Base-by-base conservation (phyloP, 1,140 invertebrate species). In the Diabrotica virgifera region DNA sequence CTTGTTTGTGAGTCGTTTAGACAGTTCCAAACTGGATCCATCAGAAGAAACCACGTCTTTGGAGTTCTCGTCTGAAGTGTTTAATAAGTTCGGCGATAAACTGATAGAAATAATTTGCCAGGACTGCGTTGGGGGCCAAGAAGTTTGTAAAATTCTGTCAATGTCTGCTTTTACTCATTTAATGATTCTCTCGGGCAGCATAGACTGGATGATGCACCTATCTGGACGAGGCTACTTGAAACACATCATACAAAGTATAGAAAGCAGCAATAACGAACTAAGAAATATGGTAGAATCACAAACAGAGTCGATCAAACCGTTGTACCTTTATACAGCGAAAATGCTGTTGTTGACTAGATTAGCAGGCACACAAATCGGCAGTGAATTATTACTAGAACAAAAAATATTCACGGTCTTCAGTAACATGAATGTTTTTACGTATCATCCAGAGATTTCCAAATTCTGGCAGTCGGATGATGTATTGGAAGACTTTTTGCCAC, bases 301-400 rank as follows among this genome's bases (percentile, higher is more conserved):
- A 37, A 87, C 89, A 0, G 85, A 88, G 50, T 86, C 88, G 9
- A 80, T 96, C 35, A 85, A 89, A 63, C 86, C 88, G 1, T 79
- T 96, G 0, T 96, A 94, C 81, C 85, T 96, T 0, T 96, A 93
- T 80, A 91, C 95, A 77, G 90, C 92, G 0, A 93, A 93, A 79
- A 90, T 96, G 87, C 85, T 92, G 57, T 83, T 95, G 61, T 83
- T 96, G 11, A 86, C 86, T 7, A 83, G 90, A 71, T 83, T 95
- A 66, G 89, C 91, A 0, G 85, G 86, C 12, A 66, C 85, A 0
- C 81, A 85, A 63, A 74, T 84, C 35, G 94, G 94, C 7, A 92
- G 94, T 0, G 87, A 90, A 70, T 83, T 89, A 12, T 74, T 96
- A 6, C 73, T 96, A 8, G 85, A 89, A 67, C 89, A 90, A 73